Evolutionary conservation across 2,888 invertebrate species (phyloP), one percentile per base, ranked within the genome.

Genomic region (Hirtodrosophila alboralis): DNA sequence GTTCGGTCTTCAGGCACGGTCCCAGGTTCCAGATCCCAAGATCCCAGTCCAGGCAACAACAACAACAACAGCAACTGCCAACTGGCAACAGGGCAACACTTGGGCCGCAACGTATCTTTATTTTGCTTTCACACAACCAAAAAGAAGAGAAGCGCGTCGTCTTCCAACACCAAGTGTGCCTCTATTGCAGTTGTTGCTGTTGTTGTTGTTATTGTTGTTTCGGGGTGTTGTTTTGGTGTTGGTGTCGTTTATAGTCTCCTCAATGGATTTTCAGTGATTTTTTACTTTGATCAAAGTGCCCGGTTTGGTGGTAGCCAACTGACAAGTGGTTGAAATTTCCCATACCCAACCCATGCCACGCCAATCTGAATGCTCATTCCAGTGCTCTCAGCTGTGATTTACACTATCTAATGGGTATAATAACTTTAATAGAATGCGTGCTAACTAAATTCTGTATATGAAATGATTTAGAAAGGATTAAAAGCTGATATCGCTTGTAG

Each of bases 281-380:
- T 83, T 76, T 74, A 66, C 84, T 84, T 75, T 86, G 84, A 84
- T 86, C 77, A 83, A 83, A 84, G 84, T 80, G 84, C 67, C 70
- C 73, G 77, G 67, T 70, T 75, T 62, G 73, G 60, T 80, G 77
- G 85, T 69, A 84, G 78, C 65, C 68, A 73, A 58, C 66, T 57
- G 80, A 76, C 77, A 77, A 83, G 79, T 79, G 79, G 69, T 70
- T 76, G 77, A 84, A 73, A 84, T 70, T 83, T 78, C 79, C 72
- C 83, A 81, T 68, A 83, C 60, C 43, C 52, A 57, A 38, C 64
- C 59, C 54, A 48, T 63, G 59, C 48, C 48, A 66, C 31, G 44
- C 59, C 69, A 56, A 62, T 16, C 54, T 30, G 37, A 54, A 27
- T 51, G 27, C 37, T 21, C 13, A 47, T 30, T 37, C 53, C 45